These are phyloP conservation scores for Caenorhabditis wallacei DNA, from an alignment of 2,888 invertebrate species.

Conservation along the genomic window DNA sequence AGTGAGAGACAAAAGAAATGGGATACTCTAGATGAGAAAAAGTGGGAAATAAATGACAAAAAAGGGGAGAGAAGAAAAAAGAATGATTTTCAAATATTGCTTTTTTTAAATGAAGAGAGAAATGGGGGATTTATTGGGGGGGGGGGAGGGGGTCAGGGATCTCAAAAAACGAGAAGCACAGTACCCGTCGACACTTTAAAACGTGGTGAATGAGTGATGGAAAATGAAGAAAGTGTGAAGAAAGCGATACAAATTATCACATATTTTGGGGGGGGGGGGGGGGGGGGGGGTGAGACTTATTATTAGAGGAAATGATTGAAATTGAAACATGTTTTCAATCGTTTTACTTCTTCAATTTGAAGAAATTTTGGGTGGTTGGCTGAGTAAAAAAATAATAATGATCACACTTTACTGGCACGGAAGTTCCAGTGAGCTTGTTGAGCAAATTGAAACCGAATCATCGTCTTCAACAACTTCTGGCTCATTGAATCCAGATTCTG, in stretches of 20 bases:
- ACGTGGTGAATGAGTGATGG: conserved; percentile 23
- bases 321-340: conserved; percentile 26
- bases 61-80: conserved; percentile 1
- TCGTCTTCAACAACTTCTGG: conserved; percentile 62
- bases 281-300: too few species aligned
- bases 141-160: conserved; percentile 7
- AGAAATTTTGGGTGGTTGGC: conserved; percentile 13
- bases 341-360: conserved; percentile 46
- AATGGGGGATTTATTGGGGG: neutral
- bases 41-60: neutral
- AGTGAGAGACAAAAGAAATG: conserved; percentile 1
- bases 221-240: conserved; percentile 1
- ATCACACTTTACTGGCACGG: conserved; percentile 53
- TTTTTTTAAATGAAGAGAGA: conserved; percentile 2
- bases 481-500: conserved; percentile 72
- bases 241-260: conserved; percentile 37
- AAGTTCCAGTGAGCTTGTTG: conserved; percentile 77
- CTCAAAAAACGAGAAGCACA: conserved; percentile 4
- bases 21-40: conserved; percentile 19
- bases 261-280: conserved; percentile 18
- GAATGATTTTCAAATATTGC: conserved; percentile 27
- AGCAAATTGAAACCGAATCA: conserved; percentile 75
- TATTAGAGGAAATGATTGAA: conserved; percentile 19
- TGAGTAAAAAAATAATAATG: conserved; percentile 24
- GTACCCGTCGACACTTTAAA: conserved; percentile 51